Evolutionary conservation across 2,888 invertebrate genomes (phyloP), one percentile per base, ranked within the genome.

Genomic region (Onchidella celtica): DNA sequence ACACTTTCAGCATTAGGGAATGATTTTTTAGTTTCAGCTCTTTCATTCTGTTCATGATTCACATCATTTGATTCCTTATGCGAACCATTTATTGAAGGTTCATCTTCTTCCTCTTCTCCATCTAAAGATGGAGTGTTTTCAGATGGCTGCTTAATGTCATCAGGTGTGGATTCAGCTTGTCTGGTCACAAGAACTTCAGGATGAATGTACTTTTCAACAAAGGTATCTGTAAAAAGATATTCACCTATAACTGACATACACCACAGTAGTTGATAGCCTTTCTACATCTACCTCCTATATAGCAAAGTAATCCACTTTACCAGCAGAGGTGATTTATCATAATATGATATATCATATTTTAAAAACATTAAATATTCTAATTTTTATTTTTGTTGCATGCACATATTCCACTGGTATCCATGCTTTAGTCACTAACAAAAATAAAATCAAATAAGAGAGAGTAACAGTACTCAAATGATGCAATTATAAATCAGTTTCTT

Each of bases 201-300:
- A 9, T 73, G 59, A 61, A 73, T 73, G 72, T 72, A 57, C 21
- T 21, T 14, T 1, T 24, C n/a, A 34, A 61, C 57, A 24, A 57
- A 36, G 11, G 24, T 73, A 14, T 73, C 73, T 73, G 73, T 59
- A 73, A 27, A 11, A 65, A 29, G 2, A 65, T 27, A 29, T 24
- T 17, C 61, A 14, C 27, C 6, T 27, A 61, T n/a, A 61, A n/a
- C n/a, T 14, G 27, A 14, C 27, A n/a, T n/a, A n/a, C n/a, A n/a
- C n/a, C n/a, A n/a, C n/a, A n/a, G n/a, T n/a, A n/a, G n/a, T n/a
- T n/a, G n/a, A n/a, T n/a, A n/a, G n/a, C n/a, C n/a, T n/a, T n/a
- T n/a, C n/a, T n/a, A n/a, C n/a, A n/a, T n/a, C n/a, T n/a, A n/a
- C n/a, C n/a, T n/a, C n/a, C n/a, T n/a, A n/a, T n/a, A n/a, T n/a